Evolutionary conservation across 2,113 vertebrate species (phyloP), one percentile per base, ranked within the genome.

Genomic region (western clawed frog (Xenopus tropicalis)): DNA sequence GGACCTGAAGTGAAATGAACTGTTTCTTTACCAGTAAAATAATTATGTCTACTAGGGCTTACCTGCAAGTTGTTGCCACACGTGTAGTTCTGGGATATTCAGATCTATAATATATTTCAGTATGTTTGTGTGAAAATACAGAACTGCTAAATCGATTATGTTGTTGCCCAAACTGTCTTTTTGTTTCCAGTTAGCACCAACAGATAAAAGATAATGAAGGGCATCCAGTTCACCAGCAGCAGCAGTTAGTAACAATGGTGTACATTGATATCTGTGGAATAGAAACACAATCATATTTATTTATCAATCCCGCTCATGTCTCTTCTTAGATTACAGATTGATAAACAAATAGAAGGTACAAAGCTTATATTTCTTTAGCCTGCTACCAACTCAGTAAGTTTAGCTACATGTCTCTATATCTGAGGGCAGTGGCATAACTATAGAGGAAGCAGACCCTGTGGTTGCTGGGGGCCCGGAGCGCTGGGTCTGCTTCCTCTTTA

Each of bases 61-160:
- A 89, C 91, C 89, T 59, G 89, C 83, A 62, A 93, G 83, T 59
- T 86, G 85, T 73, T 82, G 83, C 91, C 90, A 92, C 37, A 91
- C 90, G 14, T 85, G 81, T 17, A 93, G 87, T 37, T 83, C 88
- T 37, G 86, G 82, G 62, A 87, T 78, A 58, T 88, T 77, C 65
- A 88, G 70, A 11, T 83, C 79, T 78, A 91, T 84, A 25, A 92
- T 75, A 65, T 85, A 70, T 48, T 84, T 85, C 25, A 93, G 86
- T 37, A 90, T 73, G 61, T 89, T 79, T 4, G 83, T 88, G 67
- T 92, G 88, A 73, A 91, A 92, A 48, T 86, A 88, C 20, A 91
- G 80, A 43, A 82, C 84, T 21, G 90, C 86, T 71, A 93, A 80
- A 43, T 91, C 86, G 61, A 92, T 88, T 23, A 85, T 74, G 62